phyloP scores from a whole-genome alignment of 1,140 invertebrate species.

The Nasonia longicornis region DNA sequence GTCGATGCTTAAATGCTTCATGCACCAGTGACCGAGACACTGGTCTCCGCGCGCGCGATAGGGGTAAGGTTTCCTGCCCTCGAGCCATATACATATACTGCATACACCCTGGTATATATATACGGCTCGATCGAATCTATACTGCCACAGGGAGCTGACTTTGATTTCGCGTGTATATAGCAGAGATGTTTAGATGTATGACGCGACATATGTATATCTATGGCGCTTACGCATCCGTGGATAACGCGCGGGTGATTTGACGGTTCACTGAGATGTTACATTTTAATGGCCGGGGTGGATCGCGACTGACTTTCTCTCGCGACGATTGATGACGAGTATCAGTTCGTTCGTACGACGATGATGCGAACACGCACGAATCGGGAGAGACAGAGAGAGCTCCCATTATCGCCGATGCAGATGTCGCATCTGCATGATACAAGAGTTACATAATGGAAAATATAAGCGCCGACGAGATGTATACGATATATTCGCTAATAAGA shows the following conservation, averaged over 20 bases:
- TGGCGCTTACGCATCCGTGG: slow-evolving; percentile 16
- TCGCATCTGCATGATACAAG: neutral
- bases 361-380: no score
- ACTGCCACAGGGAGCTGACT: slow-evolving; percentile 32
- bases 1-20: slow-evolving; percentile 70
- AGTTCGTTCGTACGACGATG: neutral
- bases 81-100: slow-evolving; percentile 16
- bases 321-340: neutral
- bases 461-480: neutral
- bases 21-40: slow-evolving; percentile 67
- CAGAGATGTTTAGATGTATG: no score
- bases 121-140: neutral
- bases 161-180: slow-evolving; percentile 50
- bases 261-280: slow-evolving; percentile 45
- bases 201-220: slow-evolving; percentile 40
- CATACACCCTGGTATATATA: neutral
- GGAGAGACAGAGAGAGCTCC: no score
- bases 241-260: slow-evolving; percentile 29
- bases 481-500: neutral
- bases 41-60: slow-evolving; percentile 55
- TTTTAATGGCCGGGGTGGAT: slow-evolving; percentile 37
- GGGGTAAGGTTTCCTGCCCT: slow-evolving; percentile 65
- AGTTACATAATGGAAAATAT: neutral
- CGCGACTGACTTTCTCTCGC: neutral
- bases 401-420: no score